phyloP scores from a whole-genome alignment of 2,797 vertebrate species.

The Spheniscus humboldti region DNA sequence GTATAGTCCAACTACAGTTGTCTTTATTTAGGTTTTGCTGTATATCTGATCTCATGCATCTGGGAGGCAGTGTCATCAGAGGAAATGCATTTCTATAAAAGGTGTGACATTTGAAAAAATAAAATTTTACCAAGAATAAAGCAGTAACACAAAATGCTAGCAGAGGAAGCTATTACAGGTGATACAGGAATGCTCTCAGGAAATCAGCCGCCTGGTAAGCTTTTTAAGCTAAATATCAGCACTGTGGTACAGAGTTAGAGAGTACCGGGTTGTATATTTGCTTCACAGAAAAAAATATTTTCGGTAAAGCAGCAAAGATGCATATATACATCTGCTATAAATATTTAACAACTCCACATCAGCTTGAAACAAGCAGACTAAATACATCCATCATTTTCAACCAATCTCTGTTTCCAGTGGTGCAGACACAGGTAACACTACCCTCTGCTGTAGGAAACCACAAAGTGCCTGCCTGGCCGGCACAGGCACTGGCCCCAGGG shows the following conservation, averaged over 20 bases:
- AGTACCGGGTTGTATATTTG: neutral
- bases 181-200: neutral
- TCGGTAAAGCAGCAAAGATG: neutral
- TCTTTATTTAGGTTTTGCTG: neutral
- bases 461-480: accelerated
- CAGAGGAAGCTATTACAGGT: neutral
- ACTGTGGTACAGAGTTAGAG: neutral
- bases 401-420: accelerated
- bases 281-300: neutral
- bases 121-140: neutral
- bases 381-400: neutral
- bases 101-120: neutral
- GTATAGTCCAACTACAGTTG: neutral
- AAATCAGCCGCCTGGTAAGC: neutral
- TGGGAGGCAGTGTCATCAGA: neutral
- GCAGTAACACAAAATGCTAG: neutral
- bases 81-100: neutral
- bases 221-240: neutral
- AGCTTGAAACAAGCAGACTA: neutral
- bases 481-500: neutral
- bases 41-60: neutral
- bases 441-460: neutral
- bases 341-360: neutral
- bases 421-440: neutral
- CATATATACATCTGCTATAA: neutral